These are phyloP conservation scores for Coelopa pilipes DNA, from an alignment of 2,888 invertebrate genomes.

Conservation along the genomic window DNA sequence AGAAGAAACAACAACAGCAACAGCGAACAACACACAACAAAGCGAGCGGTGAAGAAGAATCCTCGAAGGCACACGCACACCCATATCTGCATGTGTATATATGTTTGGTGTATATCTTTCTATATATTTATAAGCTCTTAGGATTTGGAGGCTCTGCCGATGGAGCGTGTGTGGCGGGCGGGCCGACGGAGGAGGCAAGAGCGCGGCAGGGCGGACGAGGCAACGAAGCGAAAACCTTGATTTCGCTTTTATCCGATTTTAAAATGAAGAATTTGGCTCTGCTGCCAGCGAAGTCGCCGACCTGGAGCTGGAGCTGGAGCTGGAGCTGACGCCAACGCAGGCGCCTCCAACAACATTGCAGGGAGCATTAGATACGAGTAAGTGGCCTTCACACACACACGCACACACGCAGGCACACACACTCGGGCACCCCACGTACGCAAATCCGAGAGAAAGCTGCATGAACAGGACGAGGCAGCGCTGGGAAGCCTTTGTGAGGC, in stretches of 20 bases:
- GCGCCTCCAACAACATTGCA: background rate
- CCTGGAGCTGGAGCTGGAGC: background rate
- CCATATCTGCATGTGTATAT: background rate
- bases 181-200: no score
- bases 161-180: no score
- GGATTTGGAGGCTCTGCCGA: no score
- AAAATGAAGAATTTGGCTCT: slow-evolving; percentile 15
- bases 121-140: background rate
- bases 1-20: background rate
- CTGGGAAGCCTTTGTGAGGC: no score
- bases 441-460: background rate
- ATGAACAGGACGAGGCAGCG: background rate
- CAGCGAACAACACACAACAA: background rate
- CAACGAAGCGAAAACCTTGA: slow-evolving; percentile 29
- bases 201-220: background rate
- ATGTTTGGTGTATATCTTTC: background rate
- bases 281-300: background rate
- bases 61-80: slow-evolving; percentile 1
- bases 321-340: background rate
- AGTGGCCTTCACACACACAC: background rate
- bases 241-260: slow-evolving; percentile 33
- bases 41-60: background rate
- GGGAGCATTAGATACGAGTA: background rate
- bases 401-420: background rate
- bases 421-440: background rate